Conservation (phyloP, 2,888 invertebrate species). For the Malachius bipustulatus region DNA sequence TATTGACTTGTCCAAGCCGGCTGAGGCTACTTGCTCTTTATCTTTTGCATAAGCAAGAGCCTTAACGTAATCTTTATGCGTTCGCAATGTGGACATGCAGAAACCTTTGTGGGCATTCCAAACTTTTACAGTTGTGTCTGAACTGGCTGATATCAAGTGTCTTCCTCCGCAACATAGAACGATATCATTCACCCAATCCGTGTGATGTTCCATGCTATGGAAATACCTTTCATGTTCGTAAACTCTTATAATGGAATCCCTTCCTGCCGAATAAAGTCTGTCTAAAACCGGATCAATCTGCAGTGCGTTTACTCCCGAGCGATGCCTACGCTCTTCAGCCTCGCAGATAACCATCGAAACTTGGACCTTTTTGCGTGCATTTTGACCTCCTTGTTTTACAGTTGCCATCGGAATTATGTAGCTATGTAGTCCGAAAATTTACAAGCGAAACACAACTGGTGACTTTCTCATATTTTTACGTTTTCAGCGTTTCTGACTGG, state of each 20-base stretch:
- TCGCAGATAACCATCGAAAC: conserved; percentile 93
- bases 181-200: conserved; percentile 99
- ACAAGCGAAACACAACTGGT: too few species aligned
- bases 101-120: conserved; percentile 99
- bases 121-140: conserved; percentile 98
- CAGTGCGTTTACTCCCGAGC: conserved; percentile 91
- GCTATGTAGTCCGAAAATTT: too few species aligned
- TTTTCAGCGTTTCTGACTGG: too few species aligned
- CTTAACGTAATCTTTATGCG: conserved; percentile 97
- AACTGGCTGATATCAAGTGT: conserved; percentile 96
- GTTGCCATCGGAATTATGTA: too few species aligned
- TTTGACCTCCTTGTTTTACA: conserved; percentile 33
- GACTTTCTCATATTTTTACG: too few species aligned
- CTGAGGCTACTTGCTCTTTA: conserved; percentile 90
- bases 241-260: conserved; percentile 93
- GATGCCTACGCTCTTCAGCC: conserved; percentile 85
- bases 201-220: conserved; percentile 98
- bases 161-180: conserved; percentile 94
- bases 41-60: conserved; percentile 96
- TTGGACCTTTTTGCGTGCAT: conserved; percentile 36
- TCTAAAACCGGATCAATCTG: conserved; percentile 83
- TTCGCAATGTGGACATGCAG: conserved; percentile 96
- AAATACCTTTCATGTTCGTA: conserved; percentile 81
- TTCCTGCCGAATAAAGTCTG: conserved; percentile 88
- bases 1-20: conserved; percentile 91